Conservation (phyloP, 1,140 invertebrate genomes). For the Trichonephila clavipes region DNA sequence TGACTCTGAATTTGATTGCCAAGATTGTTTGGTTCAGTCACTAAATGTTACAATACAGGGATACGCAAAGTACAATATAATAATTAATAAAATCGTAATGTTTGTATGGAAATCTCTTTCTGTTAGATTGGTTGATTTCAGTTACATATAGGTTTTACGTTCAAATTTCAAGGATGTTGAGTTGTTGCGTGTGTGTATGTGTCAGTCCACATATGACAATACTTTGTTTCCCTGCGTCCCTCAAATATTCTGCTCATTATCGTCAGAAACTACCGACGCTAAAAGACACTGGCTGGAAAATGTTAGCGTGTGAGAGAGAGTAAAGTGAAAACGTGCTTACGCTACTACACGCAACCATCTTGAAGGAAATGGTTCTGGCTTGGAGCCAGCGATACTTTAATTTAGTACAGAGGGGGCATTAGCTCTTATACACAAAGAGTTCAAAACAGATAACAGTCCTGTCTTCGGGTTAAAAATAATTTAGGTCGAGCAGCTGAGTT, state of each 20-base stretch:
- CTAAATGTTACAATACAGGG: no score
- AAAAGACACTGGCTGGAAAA: background rate
- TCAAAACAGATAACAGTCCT: conserved; percentile 24
- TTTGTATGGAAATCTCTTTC: no score
- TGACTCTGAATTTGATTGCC: no score
- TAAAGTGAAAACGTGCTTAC: conserved; percentile 33
- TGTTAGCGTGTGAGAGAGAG: background rate
- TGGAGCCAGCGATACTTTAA: conserved; percentile 17
- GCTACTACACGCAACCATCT: conserved; percentile 23
- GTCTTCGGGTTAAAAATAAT: conserved; percentile 32
- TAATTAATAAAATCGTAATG: no score
- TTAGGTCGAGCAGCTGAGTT: background rate
- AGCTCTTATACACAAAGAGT: conserved; percentile 20
- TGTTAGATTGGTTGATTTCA: no score
- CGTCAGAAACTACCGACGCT: no score
- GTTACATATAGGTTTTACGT: background rate
- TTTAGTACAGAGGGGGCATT: conserved; percentile 47
- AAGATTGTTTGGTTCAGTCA: no score
- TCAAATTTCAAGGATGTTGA: background rate
- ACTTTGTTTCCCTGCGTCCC: background rate
- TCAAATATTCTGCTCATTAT: background rate
- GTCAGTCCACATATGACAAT: background rate
- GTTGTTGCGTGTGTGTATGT: background rate
- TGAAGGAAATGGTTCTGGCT: conserved; percentile 16
- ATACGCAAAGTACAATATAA: no score